Conservation (phyloP, 2,888 invertebrate genomes). For the Drosophila koepferae region DNA sequence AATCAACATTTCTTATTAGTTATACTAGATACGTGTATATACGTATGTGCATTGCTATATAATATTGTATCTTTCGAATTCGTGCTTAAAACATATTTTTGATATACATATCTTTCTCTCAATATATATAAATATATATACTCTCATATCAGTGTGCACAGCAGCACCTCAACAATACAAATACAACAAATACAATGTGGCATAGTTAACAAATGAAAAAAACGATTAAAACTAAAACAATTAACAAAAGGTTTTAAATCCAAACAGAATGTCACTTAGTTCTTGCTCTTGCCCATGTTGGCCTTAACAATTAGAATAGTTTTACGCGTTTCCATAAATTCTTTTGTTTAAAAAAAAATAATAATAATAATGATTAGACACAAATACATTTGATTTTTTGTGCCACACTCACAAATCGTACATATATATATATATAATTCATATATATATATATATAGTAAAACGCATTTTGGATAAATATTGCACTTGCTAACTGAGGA, state of each 20-base stretch:
- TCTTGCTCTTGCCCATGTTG: slow-evolving; percentile 6
- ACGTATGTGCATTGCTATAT: slow-evolving; percentile 61
- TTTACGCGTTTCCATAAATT: slow-evolving; percentile 39
- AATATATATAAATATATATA: slow-evolving; percentile 38
- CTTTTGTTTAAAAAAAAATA: slow-evolving; percentile 9
- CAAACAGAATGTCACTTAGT: slow-evolving; percentile 39
- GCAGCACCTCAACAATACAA: slow-evolving; percentile 46
- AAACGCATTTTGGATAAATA: slow-evolving; percentile 55
- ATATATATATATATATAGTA: slow-evolving; percentile 35
- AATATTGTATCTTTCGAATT: slow-evolving; percentile 65
- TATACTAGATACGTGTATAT: slow-evolving; percentile 62
- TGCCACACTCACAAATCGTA: slow-evolving; percentile 41
- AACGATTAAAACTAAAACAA: slow-evolving; percentile 40
- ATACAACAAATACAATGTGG: slow-evolving; percentile 61
- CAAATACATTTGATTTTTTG: slow-evolving; percentile 31
- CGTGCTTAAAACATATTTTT: slow-evolving; percentile 68
- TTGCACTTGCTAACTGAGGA: slow-evolving; percentile 62
- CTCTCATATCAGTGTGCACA: slow-evolving; percentile 13
- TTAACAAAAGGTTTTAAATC: slow-evolving; percentile 28
- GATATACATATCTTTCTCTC: slow-evolving; percentile 57
- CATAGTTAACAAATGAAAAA: slow-evolving; percentile 60
- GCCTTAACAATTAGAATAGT: slow-evolving; percentile 49
- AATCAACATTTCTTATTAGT: slow-evolving; percentile 60
- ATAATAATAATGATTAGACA: slow-evolving; percentile 33
- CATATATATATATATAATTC: slow-evolving; percentile 18